Evolutionary conservation across 2,113 vertebrate species (phyloP).

Genomic region (Nettapus auritus): DNA sequence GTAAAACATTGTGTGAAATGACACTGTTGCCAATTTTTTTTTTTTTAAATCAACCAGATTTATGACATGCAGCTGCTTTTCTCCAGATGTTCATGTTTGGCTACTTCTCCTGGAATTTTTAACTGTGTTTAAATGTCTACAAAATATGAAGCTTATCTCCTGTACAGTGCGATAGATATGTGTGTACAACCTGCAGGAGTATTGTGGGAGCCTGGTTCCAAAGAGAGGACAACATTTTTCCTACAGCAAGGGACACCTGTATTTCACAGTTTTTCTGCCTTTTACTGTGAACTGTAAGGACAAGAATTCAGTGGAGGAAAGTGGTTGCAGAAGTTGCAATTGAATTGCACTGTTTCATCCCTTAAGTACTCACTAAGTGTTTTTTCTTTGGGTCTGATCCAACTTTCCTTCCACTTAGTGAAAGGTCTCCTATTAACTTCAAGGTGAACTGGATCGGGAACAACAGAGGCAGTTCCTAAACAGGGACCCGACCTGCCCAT

Average conservation of each 20-base stretch:
- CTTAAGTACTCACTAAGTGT: not conserved
- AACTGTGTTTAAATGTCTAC: not conserved
- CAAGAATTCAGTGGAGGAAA: not conserved
- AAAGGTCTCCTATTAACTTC: not conserved
- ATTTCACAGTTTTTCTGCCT: not conserved
- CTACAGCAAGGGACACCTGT: not conserved
- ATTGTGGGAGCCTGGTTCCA: not conserved
- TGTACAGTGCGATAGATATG: not conserved
- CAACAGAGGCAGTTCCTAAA: not conserved
- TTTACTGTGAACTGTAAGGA: not conserved
- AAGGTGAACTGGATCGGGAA: not conserved
- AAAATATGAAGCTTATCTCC: slow-evolving; percentile 31
- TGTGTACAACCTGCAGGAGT: not conserved
- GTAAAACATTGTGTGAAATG: not conserved
- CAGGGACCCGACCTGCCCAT: not conserved
- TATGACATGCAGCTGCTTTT: slow-evolving; percentile 43
- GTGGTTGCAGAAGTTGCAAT: rapidly evolving
- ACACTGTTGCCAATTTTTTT: not conserved
- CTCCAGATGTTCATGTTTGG: not conserved
- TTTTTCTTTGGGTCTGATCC: not conserved
- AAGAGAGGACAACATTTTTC: not conserved
- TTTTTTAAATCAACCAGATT: not conserved
- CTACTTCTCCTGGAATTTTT: slow-evolving; percentile 25
- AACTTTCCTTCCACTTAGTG: not conserved
- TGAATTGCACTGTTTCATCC: not conserved